Percentiles rank a stretch among this genome's conserved stretches.
Evolutionary conservation across 2,113 vertebrate genomes (phyloP).

Genomic region (Thermophis baileyi): DNA sequence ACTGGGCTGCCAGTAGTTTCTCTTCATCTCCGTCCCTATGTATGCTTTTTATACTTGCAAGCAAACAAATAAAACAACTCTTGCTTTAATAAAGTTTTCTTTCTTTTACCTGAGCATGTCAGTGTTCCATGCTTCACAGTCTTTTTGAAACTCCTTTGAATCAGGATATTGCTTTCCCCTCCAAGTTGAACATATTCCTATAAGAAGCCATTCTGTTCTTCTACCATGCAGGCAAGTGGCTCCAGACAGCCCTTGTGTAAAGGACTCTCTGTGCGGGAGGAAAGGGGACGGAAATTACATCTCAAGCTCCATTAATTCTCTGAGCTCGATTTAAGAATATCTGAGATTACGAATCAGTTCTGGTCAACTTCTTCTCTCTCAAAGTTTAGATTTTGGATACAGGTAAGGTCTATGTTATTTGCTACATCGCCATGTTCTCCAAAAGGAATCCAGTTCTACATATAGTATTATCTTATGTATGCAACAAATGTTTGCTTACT

Average conservation of each 20-base stretch:
- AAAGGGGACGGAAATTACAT: slow-evolving; percentile 10
- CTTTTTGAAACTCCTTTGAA: rapidly evolving
- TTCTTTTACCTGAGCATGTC: not conserved
- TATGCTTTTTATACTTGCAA: not conserved
- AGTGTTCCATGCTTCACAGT: rapidly evolving
- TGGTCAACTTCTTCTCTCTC: not conserved
- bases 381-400: not conserved
- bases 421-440: not conserved
- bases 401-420: not conserved
- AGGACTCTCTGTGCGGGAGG: not conserved
- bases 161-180: not conserved
- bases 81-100: not conserved
- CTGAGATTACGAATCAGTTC: not conserved
- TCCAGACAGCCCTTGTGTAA: slow-evolving; percentile 58
- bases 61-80: not conserved
- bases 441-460: not conserved
- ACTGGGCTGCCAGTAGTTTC: not conserved
- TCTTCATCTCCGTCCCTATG: not conserved
- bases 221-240: slow-evolving; percentile 62
- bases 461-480: not conserved
- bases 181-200: not conserved
- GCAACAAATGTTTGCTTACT: not conserved
- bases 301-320: not conserved
- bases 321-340: not conserved
- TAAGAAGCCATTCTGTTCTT: not conserved